Percentiles rank a stretch among this genome's conserved stretches.
Conservation (phyloP, 1,140 invertebrate genomes). For the Drosophila nigromelanica region DNA sequence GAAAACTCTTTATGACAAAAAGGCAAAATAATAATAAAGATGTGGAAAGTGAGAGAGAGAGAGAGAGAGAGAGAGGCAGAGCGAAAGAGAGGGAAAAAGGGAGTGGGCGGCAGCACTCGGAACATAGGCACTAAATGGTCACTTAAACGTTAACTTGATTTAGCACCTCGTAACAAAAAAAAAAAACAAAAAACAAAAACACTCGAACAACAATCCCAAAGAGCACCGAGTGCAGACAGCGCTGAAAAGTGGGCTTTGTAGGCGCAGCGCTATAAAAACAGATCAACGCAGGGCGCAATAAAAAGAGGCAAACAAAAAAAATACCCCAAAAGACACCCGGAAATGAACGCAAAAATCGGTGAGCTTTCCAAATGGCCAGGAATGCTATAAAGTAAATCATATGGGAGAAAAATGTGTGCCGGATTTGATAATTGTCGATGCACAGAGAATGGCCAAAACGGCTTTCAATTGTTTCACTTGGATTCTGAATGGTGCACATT, state of each 20-base stretch:
- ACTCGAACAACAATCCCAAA: slow-evolving; percentile 4
- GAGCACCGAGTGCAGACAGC: slow-evolving; percentile 18
- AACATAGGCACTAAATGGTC: slow-evolving; percentile 75
- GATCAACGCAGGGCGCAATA: slow-evolving; percentile 41
- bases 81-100: neutral
- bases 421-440: slow-evolving; percentile 67
- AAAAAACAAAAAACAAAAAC: slow-evolving; percentile 5
- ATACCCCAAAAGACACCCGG: slow-evolving; percentile 36
- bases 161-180: slow-evolving; percentile 72
- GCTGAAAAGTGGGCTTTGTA: slow-evolving; percentile 18
- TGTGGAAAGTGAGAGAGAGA: neutral
- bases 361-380: slow-evolving; percentile 37
- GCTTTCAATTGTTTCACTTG: slow-evolving; percentile 6
- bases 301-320: neutral
- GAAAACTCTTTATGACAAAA: slow-evolving; percentile 75
- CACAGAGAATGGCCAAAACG: slow-evolving; percentile 23
- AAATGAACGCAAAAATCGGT: slow-evolving; percentile 56
- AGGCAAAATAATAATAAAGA: slow-evolving; percentile 64
- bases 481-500: neutral
- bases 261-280: slow-evolving; percentile 59
- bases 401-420: slow-evolving; percentile 32
- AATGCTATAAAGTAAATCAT: slow-evolving; percentile 56
- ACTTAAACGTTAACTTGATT: slow-evolving; percentile 81
- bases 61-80: neutral
- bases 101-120: neutral